A percentile compares a stretch with the other conserved stretches of the same genome.
Conservation (phyloP, 2,113 vertebrate genomes). For the Onychorhynchus coronatus region DNA sequence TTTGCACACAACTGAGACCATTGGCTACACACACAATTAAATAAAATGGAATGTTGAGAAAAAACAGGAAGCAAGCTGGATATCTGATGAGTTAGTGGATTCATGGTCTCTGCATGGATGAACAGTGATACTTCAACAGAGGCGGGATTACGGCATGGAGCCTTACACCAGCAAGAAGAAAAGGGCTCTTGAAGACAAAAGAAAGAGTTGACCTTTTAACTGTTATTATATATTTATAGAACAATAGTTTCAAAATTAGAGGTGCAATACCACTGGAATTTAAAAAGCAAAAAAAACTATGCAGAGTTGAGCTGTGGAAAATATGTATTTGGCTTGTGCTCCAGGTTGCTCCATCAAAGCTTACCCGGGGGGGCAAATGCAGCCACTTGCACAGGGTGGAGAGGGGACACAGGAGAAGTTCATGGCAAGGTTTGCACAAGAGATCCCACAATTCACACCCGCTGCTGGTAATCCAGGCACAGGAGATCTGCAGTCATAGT, state of each 20-base stretch:
- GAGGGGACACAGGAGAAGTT: constrained; percentile 94
- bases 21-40: background rate
- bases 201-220: background rate
- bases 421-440: constrained; percentile 94
- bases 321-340: background rate
- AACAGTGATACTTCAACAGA: background rate
- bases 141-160: background rate
- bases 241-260: constrained; percentile 19
- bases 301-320: background rate
- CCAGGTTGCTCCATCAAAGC: background rate
- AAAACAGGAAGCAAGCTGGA: background rate
- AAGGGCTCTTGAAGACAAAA: background rate
- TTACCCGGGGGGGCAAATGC: constrained; percentile 92
- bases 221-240: background rate
- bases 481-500: constrained; percentile 90
- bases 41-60: background rate
- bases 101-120: background rate
- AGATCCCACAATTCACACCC: constrained; percentile 87
- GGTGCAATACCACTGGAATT: background rate
- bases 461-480: constrained; percentile 79
- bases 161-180: background rate
- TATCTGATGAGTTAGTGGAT: background rate
- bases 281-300: background rate
- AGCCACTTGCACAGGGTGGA: constrained; percentile 91
- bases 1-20: background rate